Evolutionary conservation across 2,797 vertebrate genomes (phyloP).

Genomic region (Sylvilagus floridanus): DNA sequence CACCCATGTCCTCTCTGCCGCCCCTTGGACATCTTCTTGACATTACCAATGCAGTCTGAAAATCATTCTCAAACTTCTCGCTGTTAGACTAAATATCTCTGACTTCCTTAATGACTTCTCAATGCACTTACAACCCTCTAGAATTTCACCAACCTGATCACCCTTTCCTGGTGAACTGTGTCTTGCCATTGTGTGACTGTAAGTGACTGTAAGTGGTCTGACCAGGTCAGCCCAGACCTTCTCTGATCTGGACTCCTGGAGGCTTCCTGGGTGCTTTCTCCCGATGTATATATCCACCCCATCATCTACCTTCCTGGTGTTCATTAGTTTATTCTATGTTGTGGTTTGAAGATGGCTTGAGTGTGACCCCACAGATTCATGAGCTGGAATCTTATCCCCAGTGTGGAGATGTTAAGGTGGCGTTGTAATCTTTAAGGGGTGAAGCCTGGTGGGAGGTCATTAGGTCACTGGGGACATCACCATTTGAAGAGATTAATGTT

Average conservation of each 20-base stretch:
- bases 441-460: no score
- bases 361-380: no score
- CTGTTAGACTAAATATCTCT: background rate
- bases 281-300: background rate
- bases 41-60: background rate
- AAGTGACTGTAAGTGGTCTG: background rate
- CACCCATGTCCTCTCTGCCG: background rate
- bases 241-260: background rate
- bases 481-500: no score
- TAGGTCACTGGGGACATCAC: no score
- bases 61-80: background rate
- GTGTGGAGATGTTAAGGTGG: no score
- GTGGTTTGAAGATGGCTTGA: no score
- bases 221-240: background rate
- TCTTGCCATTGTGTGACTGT: background rate
- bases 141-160: background rate
- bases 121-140: background rate
- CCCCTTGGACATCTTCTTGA: background rate
- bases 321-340: background rate
- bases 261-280: no score
- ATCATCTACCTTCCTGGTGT: background rate
- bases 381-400: no score
- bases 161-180: background rate
- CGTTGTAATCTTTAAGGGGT: no score
- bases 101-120: background rate